A percentile compares a stretch with the other conserved stretches of the same genome.
phyloP scores from a whole-genome alignment of 2,113 vertebrate genomes.

The Hyla sarda region DNA sequence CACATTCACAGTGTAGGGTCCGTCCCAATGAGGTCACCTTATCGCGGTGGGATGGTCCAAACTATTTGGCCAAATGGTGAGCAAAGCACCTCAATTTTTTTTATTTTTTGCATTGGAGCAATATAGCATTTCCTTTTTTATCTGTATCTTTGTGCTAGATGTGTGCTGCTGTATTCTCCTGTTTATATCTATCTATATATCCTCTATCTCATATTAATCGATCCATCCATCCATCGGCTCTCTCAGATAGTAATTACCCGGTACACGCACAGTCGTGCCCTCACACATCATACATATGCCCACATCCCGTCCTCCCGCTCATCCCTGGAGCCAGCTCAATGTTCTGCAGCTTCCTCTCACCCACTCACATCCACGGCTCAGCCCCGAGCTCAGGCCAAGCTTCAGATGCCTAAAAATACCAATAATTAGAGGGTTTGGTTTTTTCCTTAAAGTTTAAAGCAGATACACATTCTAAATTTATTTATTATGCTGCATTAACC shows the following conservation, averaged over 20 bases:
- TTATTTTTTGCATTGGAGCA: too few species aligned
- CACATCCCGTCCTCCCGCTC: not conserved
- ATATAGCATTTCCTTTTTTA: too few species aligned
- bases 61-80: too few species aligned
- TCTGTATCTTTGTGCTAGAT: too few species aligned
- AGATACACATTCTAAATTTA: conserved; percentile 31
- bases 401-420: conserved; percentile 53
- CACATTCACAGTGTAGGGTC: too few species aligned
- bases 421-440: conserved; percentile 56
- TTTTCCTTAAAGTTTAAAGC: conserved; percentile 34
- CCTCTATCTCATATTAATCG: too few species aligned
- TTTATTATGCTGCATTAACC: conserved; percentile 36
- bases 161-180: too few species aligned
- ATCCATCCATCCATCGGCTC: not conserved
- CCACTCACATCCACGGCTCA: conserved; percentile 36
- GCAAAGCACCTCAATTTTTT: too few species aligned
- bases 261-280: not conserved
- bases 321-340: conserved; percentile 13
- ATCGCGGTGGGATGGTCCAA: too few species aligned
- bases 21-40: too few species aligned
- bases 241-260: not conserved
- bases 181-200: not conserved
- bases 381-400: conserved; percentile 35
- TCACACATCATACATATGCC: not conserved
- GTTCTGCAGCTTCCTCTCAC: conserved; percentile 46